phyloP scores from a whole-genome alignment of 2,888 invertebrate genomes.

The Bibio marci region DNA sequence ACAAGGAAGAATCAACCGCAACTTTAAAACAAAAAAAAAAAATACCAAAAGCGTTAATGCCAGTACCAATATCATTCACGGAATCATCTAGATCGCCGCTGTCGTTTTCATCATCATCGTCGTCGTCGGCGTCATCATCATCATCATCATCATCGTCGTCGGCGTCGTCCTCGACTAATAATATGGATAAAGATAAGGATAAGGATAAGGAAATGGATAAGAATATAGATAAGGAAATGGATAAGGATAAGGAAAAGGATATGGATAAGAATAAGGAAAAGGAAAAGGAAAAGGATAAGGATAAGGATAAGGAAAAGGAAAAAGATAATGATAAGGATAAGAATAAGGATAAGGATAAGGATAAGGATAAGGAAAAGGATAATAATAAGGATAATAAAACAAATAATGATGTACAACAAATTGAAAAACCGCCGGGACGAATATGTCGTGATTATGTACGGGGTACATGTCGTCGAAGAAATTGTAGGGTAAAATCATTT shows the following conservation, averaged over 20 bases:
- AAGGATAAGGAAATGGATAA: too few relatives aligned
- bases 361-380: background rate
- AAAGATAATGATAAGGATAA: too few relatives aligned
- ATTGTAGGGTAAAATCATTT: constrained; percentile 12
- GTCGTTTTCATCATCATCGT: background rate
- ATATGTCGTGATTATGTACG: constrained; percentile 40
- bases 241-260: too few relatives aligned
- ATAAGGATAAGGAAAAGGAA: too few relatives aligned
- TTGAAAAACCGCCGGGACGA: constrained; percentile 8
- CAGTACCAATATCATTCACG: background rate
- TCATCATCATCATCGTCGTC: too few relatives aligned
- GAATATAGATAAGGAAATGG: too few relatives aligned
- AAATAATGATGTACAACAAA: background rate
- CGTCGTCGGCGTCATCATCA: background rate
- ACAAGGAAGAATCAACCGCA: too few relatives aligned
- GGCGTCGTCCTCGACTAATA: too few relatives aligned
- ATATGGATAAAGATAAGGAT: too few relatives aligned
- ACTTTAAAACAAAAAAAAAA: background rate
- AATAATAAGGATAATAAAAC: background rate
- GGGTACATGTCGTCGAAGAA: constrained; percentile 32
- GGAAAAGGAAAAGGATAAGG: too few relatives aligned
- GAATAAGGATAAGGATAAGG: too few relatives aligned
- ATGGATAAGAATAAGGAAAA: too few relatives aligned
- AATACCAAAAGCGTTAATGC: background rate
- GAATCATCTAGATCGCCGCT: background rate